Evolutionary conservation across 1,140 invertebrate genomes (phyloP), one percentile per base, ranked within the genome.

Genomic region (Hycleus phaleratus): DNA sequence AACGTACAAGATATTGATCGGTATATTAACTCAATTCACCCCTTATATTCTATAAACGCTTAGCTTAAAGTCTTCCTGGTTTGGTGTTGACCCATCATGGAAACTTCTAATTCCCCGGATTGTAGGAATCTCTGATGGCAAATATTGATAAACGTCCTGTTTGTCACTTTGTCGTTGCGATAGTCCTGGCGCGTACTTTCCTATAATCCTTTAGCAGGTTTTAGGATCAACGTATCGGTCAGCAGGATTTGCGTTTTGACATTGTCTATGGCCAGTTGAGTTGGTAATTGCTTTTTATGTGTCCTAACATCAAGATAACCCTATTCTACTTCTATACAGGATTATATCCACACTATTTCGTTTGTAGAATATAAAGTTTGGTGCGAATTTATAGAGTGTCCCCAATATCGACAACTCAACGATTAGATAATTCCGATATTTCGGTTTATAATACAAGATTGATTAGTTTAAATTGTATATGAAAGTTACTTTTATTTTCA

Each of bases 261-360:
- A 56, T 58, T 61, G 59, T 61, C 43, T 54, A 53, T 53, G 46
- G 46, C 46, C 49, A 26, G 24, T 48, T 40, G 47, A 61, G 61
- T 63, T 52, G 47, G 62, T 64, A 64, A 61, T 61, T 64, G 62
- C 62, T 64, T 64, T 64, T 64, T 64, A 61, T 61, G 58, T 51
- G 58, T 60, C 60, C 58, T 63, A 54, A 55, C 46, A 55, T 46
- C 52, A 46, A 55, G 44, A 55, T 55, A 55, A 46, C 44, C 45
- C 45, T 46, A 42, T 44, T 18, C 42, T 32, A 32, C 32, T 4
- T 32, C 4, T 32, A 32, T 32, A 32, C 7, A 24, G 43, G 52
- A 55, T 55, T 46, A 55, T 55, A 44, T 55, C 40, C 9, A 32
- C 32, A 32, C 4, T 32, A 32, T 32, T 5, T 4, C 7, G 32